Percentiles rank a stretch among this genome's conserved stretches.
phyloP scores from a whole-genome alignment of 2,888 invertebrate genomes.

The Eurytoma adleriae region DNA sequence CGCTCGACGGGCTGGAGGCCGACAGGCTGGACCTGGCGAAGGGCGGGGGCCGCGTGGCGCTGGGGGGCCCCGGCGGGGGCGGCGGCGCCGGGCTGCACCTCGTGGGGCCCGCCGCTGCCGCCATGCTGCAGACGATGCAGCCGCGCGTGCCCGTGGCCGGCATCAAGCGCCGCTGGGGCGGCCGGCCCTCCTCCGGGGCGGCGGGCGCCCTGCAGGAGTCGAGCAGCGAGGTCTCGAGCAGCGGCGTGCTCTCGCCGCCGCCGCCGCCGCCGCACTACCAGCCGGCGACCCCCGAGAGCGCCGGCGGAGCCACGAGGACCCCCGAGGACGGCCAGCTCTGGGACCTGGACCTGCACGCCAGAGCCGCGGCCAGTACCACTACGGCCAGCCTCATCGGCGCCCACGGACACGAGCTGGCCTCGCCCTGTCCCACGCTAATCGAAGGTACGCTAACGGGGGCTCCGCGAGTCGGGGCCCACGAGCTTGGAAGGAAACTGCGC shows the following conservation, averaged over 20 bases:
- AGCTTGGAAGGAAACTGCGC: too few relatives aligned
- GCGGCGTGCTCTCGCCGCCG: conserved; percentile 80
- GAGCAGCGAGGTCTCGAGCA: conserved; percentile 73
- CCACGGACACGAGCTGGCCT: conserved; percentile 58
- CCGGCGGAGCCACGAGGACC: conserved; percentile 65
- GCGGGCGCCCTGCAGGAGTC: conserved; percentile 69
- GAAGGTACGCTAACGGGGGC: too few relatives aligned
- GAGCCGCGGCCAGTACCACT: conserved; percentile 46
- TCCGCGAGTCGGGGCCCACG: too few relatives aligned
- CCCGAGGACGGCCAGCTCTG: conserved; percentile 86
- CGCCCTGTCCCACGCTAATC: conserved; percentile 66
- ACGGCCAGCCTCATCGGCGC: conserved; percentile 43
- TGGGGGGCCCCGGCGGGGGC: conserved; percentile 2
- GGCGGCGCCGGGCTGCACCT: conserved; percentile 22
- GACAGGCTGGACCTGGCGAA: conserved; percentile 40
- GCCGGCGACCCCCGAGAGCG: conserved; percentile 85
- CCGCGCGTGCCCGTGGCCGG: conserved; percentile 72
- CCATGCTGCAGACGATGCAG: conserved; percentile 50
- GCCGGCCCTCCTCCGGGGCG: conserved; percentile 59
- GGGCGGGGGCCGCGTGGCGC: conserved; percentile 41
- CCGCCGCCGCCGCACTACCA: conserved; percentile 80
- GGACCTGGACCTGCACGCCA: conserved; percentile 82
- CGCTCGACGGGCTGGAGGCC: neutral
- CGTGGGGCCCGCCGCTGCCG: conserved; percentile 25
- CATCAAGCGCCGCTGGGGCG: conserved; percentile 71